Conservation (phyloP, 2,888 invertebrate genomes). For the Zele albiditarsus region DNA sequence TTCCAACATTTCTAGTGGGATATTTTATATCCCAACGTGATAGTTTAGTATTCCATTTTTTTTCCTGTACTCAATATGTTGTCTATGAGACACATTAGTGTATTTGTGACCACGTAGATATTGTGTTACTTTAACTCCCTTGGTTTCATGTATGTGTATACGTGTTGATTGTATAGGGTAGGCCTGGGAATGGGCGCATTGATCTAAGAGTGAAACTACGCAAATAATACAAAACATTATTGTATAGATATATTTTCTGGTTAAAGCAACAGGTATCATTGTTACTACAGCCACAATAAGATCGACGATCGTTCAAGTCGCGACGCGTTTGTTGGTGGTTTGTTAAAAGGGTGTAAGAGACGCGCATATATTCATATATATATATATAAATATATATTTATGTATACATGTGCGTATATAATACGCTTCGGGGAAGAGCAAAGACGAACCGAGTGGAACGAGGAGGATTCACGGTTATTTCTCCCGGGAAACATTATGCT, state of each 20-base stretch:
- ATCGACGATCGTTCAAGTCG: conserved; percentile 6
- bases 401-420: not conserved
- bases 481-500: conserved; percentile 33
- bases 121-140: conserved; percentile 5
- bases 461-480: conserved; percentile 40
- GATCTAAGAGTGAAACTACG: conserved; percentile 8
- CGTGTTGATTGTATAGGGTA: not conserved
- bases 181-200: conserved; percentile 11
- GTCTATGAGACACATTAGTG: conserved; percentile 1
- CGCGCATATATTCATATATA: not conserved
- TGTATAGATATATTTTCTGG: not conserved
- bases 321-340: not conserved
- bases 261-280: conserved; percentile 11
- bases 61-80: not conserved
- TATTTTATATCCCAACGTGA: conserved; percentile 1
- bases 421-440: conserved; percentile 24
- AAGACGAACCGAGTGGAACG: conserved; percentile 30
- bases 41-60: conserved; percentile 3
- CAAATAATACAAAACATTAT: conserved; percentile 1
- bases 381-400: conserved; percentile 11
- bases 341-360: not conserved
- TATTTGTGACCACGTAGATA: conserved; percentile 15
- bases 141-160: not conserved
- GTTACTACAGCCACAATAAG: conserved; percentile 5
- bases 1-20: not conserved